These are phyloP conservation scores for Capromys pilorides DNA, from an alignment of 2,797 vertebrate genomes.

Conservation along the genomic window DNA sequence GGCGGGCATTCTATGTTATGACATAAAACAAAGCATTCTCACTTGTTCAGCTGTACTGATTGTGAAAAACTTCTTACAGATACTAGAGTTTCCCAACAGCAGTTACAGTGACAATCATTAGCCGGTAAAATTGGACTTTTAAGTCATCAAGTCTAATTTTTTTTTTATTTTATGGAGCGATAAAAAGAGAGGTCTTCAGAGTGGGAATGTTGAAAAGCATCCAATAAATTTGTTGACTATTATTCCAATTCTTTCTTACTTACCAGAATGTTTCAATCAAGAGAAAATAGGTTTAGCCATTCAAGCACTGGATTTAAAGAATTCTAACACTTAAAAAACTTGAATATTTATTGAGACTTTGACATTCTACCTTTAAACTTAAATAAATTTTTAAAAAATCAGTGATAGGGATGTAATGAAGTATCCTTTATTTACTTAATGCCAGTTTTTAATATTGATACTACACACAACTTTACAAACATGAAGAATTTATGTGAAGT, in stretches of 20 bases:
- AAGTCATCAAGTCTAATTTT: neutral
- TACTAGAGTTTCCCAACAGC: no score
- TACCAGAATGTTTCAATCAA: neutral
- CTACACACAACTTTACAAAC: neutral
- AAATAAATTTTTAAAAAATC: neutral
- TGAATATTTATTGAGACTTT: neutral
- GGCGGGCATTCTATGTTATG: constrained; percentile 18
- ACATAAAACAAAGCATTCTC: constrained; percentile 59
- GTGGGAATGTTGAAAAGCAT: neutral
- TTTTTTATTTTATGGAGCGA: neutral
- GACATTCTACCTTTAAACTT: neutral
- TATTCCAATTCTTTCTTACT: neutral
- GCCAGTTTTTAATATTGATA: neutral
- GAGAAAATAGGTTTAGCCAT: neutral
- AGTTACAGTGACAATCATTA: neutral
- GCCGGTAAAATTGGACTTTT: neutral
- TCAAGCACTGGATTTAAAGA: neutral
- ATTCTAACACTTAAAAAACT: neutral
- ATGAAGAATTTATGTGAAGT: neutral
- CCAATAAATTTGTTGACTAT: neutral
- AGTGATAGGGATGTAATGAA: neutral
- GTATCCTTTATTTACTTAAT: neutral
- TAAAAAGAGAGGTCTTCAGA: neutral
- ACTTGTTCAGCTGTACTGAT: neutral
- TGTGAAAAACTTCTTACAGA: neutral